Evolutionary conservation across 2,797 vertebrate genomes (phyloP).

Genomic region (Schizopygopsis pylzovi): DNA sequence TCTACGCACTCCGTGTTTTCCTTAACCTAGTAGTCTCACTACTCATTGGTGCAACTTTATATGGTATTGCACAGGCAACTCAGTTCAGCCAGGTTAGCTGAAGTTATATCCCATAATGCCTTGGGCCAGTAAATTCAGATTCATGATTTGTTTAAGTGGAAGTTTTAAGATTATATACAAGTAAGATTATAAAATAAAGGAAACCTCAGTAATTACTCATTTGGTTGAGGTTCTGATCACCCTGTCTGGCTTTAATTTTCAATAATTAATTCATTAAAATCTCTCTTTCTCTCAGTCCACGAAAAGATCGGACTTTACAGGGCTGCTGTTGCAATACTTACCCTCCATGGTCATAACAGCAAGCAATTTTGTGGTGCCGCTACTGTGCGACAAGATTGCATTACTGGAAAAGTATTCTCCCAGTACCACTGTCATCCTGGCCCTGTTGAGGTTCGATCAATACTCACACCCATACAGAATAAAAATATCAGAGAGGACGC

Average conservation of each 20-base stretch:
- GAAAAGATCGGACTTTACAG: slow-evolving; percentile 63
- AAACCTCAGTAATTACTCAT: background rate
- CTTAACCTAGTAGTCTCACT: slow-evolving; percentile 72
- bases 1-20: slow-evolving; percentile 73
- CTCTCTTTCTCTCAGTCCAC: slow-evolving; percentile 52
- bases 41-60: slow-evolving; percentile 78
- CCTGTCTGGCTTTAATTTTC: background rate
- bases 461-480: background rate
- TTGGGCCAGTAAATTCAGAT: background rate
- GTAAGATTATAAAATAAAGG: background rate
- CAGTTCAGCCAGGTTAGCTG: slow-evolving; percentile 76
- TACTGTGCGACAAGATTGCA: slow-evolving; percentile 81
- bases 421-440: slow-evolving; percentile 79
- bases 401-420: slow-evolving; percentile 79
- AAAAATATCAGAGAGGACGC: slow-evolving; percentile 20
- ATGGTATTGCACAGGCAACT: slow-evolving; percentile 75
- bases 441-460: slow-evolving; percentile 81
- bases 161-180: background rate
- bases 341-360: slow-evolving; percentile 86
- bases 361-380: slow-evolving; percentile 84
- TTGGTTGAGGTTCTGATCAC: background rate
- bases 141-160: background rate
- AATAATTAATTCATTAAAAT: background rate
- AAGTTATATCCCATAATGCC: background rate
- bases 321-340: slow-evolving; percentile 81